Evolutionary conservation across 92 coral and sea anemone genomes (phyloP), one percentile per base, ranked within the genome.

Genomic region (Parazoanthus darwini): DNA sequence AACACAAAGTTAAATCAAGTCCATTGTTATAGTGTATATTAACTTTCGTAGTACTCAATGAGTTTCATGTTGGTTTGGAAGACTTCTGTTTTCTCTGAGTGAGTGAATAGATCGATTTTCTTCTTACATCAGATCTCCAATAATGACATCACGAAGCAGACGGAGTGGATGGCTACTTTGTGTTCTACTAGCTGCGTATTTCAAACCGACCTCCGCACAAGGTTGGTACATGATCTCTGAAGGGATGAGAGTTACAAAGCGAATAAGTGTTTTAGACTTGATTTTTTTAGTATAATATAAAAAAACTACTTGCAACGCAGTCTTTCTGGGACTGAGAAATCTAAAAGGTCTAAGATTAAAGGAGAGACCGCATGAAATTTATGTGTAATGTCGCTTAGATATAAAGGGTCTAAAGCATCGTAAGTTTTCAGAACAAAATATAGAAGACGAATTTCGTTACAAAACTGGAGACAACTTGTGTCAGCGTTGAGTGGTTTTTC

Each of bases 131-230:
- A 63, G 44, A 80, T 39, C 44, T 33, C 15, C 6, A 25, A 80
- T 29, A 33, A 80, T 80, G 85, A 38, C 46, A 50, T 38, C n/a
- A 16, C 26, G 44, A 29, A 16, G 39, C 29, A 80, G 29, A 80
- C 7, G 38, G 29, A 56, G 20, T 33, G 46, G 50, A 58, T 80
- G 85, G 85, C 10, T 22, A 80, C 72, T 80, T 35, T 80, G 13
- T 80, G 50, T 23, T 54, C 70, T 80, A 5, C 42, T 51, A 8
- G 23, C 70, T 63, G 29, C 35, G 44, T 80, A 15, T 80, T 36
- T 58, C 85, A 58, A 63, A 71, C 58, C 35, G 73, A 58, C 73
- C 1, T 29, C 25, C 14, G 14, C 71, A 63, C 85, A 80, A 80
- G 85, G 85, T 80, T 42, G 50, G 26, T 76, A 76, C 22, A 3